Conservation (phyloP, 2,888 invertebrate genomes). For the Cylloceria caligata region DNA sequence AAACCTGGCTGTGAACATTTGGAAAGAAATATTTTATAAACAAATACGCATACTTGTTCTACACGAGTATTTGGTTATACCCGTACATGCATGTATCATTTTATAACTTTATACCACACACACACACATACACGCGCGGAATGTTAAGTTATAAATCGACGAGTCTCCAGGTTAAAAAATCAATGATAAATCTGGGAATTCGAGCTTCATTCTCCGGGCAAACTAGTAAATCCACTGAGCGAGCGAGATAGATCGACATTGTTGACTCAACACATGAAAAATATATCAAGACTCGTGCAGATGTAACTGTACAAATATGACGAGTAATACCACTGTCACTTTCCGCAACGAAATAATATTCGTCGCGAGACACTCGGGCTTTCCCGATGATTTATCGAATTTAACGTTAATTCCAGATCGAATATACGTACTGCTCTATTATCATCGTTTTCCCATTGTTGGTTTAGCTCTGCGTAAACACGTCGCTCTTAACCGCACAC, state of each 20-base stretch:
- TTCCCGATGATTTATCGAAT: slow-evolving; percentile 6
- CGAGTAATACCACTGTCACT: background rate
- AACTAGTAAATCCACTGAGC: background rate
- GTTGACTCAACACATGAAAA: slow-evolving; percentile 4
- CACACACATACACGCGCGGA: too few relatives aligned
- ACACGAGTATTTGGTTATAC: background rate
- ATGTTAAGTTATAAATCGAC: background rate
- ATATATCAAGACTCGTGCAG: background rate
- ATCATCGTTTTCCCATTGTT: slow-evolving; percentile 3
- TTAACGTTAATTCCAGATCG: slow-evolving; percentile 4
- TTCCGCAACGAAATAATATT: slow-evolving; percentile 20
- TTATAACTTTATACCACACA: too few relatives aligned
- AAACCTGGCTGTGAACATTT: background rate
- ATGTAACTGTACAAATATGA: slow-evolving; percentile 1
- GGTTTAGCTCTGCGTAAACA: slow-evolving; percentile 19
- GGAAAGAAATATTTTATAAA: background rate
- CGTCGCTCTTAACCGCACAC: background rate
- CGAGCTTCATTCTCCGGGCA: background rate
- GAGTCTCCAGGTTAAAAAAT: background rate
- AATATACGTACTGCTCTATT: slow-evolving; percentile 8
- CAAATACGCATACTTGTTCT: background rate
- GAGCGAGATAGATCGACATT: background rate
- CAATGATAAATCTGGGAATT: slow-evolving; percentile 5
- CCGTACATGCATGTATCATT: too few relatives aligned
- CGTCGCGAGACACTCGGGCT: background rate